Base-by-base conservation (phyloP, 1,140 invertebrate genomes). In the Anoplophora glabripennis region DNA sequence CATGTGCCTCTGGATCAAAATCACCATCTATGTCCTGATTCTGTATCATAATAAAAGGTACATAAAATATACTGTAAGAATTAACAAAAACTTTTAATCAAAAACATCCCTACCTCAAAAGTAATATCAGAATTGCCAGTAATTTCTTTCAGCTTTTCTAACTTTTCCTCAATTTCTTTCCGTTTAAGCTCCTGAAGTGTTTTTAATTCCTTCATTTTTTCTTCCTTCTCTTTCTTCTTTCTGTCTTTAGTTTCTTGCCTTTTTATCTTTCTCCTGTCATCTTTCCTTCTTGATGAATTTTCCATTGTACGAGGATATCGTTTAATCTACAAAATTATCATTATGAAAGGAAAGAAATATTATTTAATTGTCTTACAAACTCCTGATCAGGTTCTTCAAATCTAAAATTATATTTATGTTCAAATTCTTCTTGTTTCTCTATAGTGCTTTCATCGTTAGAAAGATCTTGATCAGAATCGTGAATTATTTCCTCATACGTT, bases 331-430 rank as follows among this genome's bases (percentile, higher is more conserved):
- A 80, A 74, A 53, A 59, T 28, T 28, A 28, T 5, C 21, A 28
- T 28, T 28, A 28, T 5, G 5, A 28, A 3, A 5, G 3, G 21
- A 28, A 28, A 3, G 21, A 28, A 28, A 28, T 28, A 57, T 57
- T 8, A 44, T 41, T 44, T 38, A 44, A 48, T 46, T 66, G 7
- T 81, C 83, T 83, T 76, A 94, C 89, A 81, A 95, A 96, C 68
- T 97, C 92, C 48, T 88, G 83, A 79, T 97, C 95, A 0, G 95
- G 95, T 77, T 98, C 94, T 79, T 99, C 94, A 78, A 90, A 99
- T 65, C 96, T 83, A 75, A 96, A 97, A 79, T 98, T 98, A 72
- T 90, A 98, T 71, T 97, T 96, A 34, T 92, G 83, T 71, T 98
- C 96, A 81, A 97, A 98, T 75, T 90, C 83, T 44, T 93, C 90